These are phyloP conservation scores for Watsonalla binaria DNA, from an alignment of 2,888 invertebrate genomes.

Conservation along the genomic window DNA sequence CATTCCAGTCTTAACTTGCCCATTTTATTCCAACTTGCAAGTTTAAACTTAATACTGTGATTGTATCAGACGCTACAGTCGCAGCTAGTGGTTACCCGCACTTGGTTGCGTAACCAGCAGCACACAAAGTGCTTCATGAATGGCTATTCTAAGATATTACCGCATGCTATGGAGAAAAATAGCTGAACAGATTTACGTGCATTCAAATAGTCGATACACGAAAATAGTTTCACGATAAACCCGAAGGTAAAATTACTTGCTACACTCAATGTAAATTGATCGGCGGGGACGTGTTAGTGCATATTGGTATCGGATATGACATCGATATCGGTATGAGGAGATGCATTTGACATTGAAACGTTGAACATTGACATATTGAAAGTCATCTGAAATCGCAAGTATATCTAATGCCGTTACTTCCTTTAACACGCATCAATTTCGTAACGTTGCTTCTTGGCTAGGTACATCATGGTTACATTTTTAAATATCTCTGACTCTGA, in stretches of 20 bases:
- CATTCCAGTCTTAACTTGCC: constrained; percentile 9
- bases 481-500: no score
- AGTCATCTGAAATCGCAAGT: no score
- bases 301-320: constrained; percentile 31
- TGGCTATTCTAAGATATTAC: constrained; percentile 59
- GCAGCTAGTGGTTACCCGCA: constrained; percentile 13
- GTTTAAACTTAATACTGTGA: no score
- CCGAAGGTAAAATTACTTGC: constrained; percentile 39
- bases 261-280: constrained; percentile 15
- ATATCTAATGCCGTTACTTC: no score
- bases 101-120: constrained; percentile 42
- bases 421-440: constrained; percentile 4
- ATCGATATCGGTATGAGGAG: constrained; percentile 4
- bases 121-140: constrained; percentile 47
- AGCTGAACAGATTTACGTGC: constrained; percentile 60
- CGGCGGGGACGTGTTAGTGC: constrained; percentile 23
- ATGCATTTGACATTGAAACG: constrained; percentile 15
- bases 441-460: no score
- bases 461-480: no score
- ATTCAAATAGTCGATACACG: constrained; percentile 46
- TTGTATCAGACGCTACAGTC: constrained; percentile 8
- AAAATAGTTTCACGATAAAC: constrained; percentile 66
- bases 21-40: constrained; percentile 3
- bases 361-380: no score
- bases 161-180: constrained; percentile 55